Evolutionary conservation across 2,888 invertebrate genomes (phyloP).

Genomic region (Gnatocerus cornutus): DNA sequence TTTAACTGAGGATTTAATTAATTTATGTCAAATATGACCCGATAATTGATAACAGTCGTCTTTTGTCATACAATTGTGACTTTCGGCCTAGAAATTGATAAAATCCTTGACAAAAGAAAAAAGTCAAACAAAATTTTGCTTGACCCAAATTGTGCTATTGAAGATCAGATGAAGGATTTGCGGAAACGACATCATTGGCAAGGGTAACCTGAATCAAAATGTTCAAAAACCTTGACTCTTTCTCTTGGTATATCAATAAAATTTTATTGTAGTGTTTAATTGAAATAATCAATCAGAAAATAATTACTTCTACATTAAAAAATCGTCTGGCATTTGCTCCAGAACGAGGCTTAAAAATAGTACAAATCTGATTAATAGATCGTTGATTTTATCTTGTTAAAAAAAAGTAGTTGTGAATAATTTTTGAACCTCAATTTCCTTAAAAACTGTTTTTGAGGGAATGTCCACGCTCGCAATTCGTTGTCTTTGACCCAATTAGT

Average conservation of each 20-base stretch:
- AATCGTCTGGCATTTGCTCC: too few relatives aligned
- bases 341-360: too few relatives aligned
- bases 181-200: conserved; percentile 25
- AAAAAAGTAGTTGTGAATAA: too few relatives aligned
- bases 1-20: too few relatives aligned
- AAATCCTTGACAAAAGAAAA: conserved; percentile 14
- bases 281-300: too few relatives aligned
- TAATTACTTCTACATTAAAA: too few relatives aligned
- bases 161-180: conserved; percentile 27
- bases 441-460: conserved; percentile 10
- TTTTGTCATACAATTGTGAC: neutral
- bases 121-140: conserved; percentile 17
- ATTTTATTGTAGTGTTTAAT: too few relatives aligned
- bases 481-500: conserved; percentile 41
- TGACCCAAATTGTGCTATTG: conserved; percentile 26
- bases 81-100: conserved; percentile 14
- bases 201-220: conserved; percentile 31
- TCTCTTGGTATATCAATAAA: conserved; percentile 7
- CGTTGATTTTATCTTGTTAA: too few relatives aligned
- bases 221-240: conserved; percentile 25
- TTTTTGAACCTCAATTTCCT: conserved; percentile 19
- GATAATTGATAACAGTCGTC: neutral
- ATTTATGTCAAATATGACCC: neutral
- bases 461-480: conserved; percentile 6
- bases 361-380: too few relatives aligned